phyloP scores from a whole-genome alignment of 1,140 invertebrate species.

The Tetragnatha versicolor region DNA sequence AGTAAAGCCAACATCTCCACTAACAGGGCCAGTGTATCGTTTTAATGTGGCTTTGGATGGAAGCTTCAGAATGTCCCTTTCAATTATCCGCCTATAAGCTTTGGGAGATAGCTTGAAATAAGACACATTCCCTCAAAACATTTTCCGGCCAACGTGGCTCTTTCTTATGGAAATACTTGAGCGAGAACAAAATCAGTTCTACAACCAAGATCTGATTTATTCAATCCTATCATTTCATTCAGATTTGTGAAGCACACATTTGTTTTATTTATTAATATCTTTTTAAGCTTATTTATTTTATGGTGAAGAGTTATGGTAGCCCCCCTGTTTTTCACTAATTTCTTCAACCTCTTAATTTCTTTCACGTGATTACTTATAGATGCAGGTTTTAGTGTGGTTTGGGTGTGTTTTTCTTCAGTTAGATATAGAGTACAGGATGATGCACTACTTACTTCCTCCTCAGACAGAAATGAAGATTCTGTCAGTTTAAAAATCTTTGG shows the following conservation, averaged over 20 bases:
- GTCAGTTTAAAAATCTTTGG: too few relatives aligned
- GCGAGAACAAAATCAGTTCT: not conserved
- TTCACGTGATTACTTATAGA: too few relatives aligned
- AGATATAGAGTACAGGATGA: too few relatives aligned
- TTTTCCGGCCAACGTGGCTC: not conserved
- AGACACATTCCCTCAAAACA: not conserved
- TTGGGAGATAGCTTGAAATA: not conserved
- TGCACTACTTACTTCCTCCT: too few relatives aligned
- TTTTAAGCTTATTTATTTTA: not conserved
- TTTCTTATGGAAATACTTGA: not conserved
- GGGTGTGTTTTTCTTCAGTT: too few relatives aligned
- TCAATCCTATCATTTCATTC: not conserved
- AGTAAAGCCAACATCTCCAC: not conserved
- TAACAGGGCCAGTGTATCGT: not conserved
- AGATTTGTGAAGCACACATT: not conserved
- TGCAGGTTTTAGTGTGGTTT: too few relatives aligned
- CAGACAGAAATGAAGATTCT: too few relatives aligned
- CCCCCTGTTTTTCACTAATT: not conserved
- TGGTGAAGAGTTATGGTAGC: not conserved
- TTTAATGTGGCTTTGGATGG: not conserved
- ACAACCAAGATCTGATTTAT: not conserved
- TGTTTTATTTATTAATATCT: not conserved
- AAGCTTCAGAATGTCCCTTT: not conserved
- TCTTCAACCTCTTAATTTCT: too few relatives aligned
- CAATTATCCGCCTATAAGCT: not conserved